phyloP scores from a whole-genome alignment of 2,113 vertebrate genomes.

The Coptodon bakossiorum region DNA sequence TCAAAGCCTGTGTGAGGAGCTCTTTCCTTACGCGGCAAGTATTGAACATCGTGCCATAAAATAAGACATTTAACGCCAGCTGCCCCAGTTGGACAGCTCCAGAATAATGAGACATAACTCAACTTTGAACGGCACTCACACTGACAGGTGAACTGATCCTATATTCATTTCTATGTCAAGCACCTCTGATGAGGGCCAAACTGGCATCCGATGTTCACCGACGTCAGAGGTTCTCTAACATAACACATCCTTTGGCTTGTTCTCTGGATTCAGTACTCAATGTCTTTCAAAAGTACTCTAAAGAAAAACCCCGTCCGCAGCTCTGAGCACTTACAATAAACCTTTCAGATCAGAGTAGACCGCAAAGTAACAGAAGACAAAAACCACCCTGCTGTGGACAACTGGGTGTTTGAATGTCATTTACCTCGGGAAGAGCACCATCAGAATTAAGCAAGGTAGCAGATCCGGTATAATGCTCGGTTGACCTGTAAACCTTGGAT shows the following conservation, averaged over 20 bases:
- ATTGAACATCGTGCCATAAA: background rate
- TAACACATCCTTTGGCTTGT: background rate
- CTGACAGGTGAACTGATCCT: background rate
- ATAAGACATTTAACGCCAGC: background rate
- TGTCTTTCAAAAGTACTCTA: background rate
- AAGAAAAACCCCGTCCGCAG: background rate
- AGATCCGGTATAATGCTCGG: background rate
- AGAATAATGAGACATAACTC: background rate
- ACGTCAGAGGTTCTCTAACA: background rate
- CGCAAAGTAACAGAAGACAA: background rate
- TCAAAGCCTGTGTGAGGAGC: background rate
- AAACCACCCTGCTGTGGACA: background rate
- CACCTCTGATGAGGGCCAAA: background rate
- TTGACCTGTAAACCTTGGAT: background rate
- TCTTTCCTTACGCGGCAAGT: background rate
- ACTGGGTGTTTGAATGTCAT: background rate
- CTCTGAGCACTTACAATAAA: fast-evolving
- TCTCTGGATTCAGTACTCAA: background rate
- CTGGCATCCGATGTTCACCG: background rate
- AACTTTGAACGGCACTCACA: background rate
- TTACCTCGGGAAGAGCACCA: background rate
- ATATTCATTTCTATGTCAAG: background rate
- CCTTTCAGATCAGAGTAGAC: fast-evolving
- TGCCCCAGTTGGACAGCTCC: background rate
- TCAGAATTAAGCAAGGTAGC: background rate